phyloP scores from a whole-genome alignment of 2,888 invertebrate species.

The Phoronis australis region DNA sequence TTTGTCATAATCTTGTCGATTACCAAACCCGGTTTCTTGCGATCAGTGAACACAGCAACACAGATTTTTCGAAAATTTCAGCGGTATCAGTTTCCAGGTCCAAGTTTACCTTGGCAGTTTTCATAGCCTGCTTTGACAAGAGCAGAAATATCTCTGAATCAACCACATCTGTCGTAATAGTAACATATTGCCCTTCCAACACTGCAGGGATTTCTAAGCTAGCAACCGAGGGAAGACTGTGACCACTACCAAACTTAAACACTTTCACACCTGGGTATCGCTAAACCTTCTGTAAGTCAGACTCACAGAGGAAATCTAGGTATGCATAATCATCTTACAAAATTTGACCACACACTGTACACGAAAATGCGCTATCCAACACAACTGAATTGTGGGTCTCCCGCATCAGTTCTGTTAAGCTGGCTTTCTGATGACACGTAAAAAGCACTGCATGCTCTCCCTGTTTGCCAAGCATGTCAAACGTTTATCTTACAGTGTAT shows the following conservation, averaged over 20 bases:
- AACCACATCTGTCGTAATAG: constrained; percentile 11
- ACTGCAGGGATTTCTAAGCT: constrained; percentile 4
- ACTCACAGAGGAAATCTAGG: constrained; percentile 3
- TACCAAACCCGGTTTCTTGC: no score
- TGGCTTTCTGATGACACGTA: constrained; percentile 9
- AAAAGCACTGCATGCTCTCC: constrained; percentile 13
- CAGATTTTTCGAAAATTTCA: constrained; percentile 5
- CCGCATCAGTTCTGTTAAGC: constrained; percentile 3
- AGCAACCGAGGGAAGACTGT: constrained; percentile 10
- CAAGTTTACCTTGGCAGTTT: constrained; percentile 10
- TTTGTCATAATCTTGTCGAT: no score
- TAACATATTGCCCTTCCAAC: constrained; percentile 9
- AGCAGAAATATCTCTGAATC: constrained; percentile 12
- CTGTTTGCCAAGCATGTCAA: no score
- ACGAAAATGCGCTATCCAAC: constrained; percentile 21
- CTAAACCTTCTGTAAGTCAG: constrained; percentile 3
- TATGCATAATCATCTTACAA: no score
- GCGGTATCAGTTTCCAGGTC: constrained; percentile 16
- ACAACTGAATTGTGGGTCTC: no score
- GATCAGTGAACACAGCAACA: constrained; percentile 10
- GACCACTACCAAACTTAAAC: constrained; percentile 18
- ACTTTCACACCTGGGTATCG: constrained; percentile 5
- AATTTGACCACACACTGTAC: constrained; percentile 15
- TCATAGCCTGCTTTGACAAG: constrained; percentile 10
- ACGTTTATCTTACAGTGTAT: no score